Conservation (phyloP, 2,888 invertebrate species). For the Lasioglossum leucozonium region DNA sequence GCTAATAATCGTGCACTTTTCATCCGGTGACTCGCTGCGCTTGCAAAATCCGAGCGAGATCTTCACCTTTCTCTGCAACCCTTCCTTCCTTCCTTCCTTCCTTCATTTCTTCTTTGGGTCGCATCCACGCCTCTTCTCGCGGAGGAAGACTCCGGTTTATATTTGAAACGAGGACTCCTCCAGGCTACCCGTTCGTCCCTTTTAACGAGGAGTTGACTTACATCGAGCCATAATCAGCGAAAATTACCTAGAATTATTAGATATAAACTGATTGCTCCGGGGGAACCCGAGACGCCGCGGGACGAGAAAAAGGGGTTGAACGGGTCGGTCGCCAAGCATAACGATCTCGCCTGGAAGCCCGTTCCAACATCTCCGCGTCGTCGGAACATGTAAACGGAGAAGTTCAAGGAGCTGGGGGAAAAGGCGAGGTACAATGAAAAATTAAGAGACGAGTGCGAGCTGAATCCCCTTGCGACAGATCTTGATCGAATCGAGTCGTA, state of each 20-base stretch:
- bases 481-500: slow-evolving; percentile 9
- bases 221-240: slow-evolving; percentile 17
- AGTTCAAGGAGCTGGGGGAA: neutral
- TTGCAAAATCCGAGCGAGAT: slow-evolving; percentile 48
- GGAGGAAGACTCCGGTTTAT: slow-evolving; percentile 16
- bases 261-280: slow-evolving; percentile 48
- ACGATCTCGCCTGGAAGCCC: neutral
- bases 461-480: neutral
- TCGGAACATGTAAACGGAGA: neutral
- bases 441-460: neutral
- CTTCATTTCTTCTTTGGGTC: no score
- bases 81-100: no score
- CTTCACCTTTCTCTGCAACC: neutral
- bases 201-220: slow-evolving; percentile 41
- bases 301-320: neutral
- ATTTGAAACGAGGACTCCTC: slow-evolving; percentile 36
- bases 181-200: slow-evolving; percentile 16
- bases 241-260: slow-evolving; percentile 47
- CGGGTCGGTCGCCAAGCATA: neutral
- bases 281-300: slow-evolving; percentile 19
- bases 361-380: neutral
- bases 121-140: neutral
- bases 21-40: slow-evolving; percentile 58
- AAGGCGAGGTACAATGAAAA: neutral
- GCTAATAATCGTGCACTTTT: slow-evolving; percentile 66